Conservation (phyloP, 2,113 vertebrate species). For the Eudorcas thomsonii region DNA sequence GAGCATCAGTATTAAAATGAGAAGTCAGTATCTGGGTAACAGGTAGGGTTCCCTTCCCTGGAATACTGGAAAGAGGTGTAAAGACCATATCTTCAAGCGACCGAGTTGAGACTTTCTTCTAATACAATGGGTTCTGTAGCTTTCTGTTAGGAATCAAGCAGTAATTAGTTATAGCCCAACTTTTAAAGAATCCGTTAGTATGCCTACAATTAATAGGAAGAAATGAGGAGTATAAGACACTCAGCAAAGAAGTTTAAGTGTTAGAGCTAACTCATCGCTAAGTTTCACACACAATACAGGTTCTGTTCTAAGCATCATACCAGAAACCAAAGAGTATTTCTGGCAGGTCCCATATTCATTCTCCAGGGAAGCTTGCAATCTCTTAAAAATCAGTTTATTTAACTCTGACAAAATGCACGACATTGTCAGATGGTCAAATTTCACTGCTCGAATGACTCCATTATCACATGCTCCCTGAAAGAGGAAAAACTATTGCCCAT, state of each 20-base stretch:
- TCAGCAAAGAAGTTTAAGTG: background rate
- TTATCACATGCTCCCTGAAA: background rate
- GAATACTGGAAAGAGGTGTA: constrained; percentile 52
- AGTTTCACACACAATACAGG: background rate
- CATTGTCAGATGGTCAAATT: constrained; percentile 15
- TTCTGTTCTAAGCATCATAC: background rate
- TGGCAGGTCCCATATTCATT: background rate
- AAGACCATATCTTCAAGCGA: constrained; percentile 22
- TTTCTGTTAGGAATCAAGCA: constrained; percentile 18
- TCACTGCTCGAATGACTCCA: background rate
- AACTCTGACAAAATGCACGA: constrained; percentile 18
- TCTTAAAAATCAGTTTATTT: background rate
- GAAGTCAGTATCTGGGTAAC: constrained; percentile 31
- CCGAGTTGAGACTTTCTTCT: background rate
- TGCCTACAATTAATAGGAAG: background rate
- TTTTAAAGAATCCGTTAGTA: background rate
- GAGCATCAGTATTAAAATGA: constrained; percentile 9
- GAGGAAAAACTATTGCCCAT: background rate
- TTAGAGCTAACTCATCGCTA: background rate
- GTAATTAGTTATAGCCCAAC: background rate
- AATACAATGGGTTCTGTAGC: background rate
- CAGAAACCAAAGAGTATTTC: background rate
- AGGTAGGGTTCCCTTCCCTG: constrained; percentile 40
- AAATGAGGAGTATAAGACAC: background rate
- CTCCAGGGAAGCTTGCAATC: background rate